Evolutionary conservation across 2,797 vertebrate species (phyloP).

Genomic region (Hippocampus kuda): DNA sequence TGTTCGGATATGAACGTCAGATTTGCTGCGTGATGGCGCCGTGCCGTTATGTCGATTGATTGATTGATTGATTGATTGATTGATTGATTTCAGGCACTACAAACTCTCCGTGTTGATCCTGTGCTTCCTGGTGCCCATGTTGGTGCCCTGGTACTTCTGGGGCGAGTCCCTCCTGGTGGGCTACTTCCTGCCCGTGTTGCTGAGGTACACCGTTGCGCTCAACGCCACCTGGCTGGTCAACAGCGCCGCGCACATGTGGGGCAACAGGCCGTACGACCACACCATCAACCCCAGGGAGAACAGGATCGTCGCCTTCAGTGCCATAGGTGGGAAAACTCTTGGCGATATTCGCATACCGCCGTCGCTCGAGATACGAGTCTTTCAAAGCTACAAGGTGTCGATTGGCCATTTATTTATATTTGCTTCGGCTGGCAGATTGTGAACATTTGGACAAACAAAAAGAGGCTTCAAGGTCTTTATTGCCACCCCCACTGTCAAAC

Average conservation of each 20-base stretch:
- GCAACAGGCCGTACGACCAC: constrained; percentile 84
- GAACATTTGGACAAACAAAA: too few relatives aligned
- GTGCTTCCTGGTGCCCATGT: constrained; percentile 81
- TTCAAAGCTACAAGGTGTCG: too few relatives aligned
- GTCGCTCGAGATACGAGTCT: too few relatives aligned
- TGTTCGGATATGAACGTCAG: too few relatives aligned
- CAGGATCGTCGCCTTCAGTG: constrained; percentile 80
- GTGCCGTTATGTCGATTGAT: too few relatives aligned
- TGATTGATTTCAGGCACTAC: constrained; percentile 70
- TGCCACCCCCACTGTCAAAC: too few relatives aligned
- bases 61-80: too few relatives aligned
- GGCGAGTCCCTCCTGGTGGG: constrained; percentile 75
- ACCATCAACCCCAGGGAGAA: constrained; percentile 90
- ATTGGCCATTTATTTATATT: too few relatives aligned
- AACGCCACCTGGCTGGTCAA: constrained; percentile 95
- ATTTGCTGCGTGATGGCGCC: too few relatives aligned
- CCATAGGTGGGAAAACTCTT: constrained; percentile 69
- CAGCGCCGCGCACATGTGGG: constrained; percentile 93
- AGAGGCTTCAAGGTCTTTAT: too few relatives aligned
- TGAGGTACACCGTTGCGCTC: constrained; percentile 80
- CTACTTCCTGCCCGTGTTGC: constrained; percentile 72
- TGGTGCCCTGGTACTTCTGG: constrained; percentile 87
- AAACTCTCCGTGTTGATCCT: constrained; percentile 76
- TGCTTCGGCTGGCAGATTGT: too few relatives aligned
- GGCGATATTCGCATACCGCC: too few relatives aligned